A percentile compares a stretch with the other conserved stretches of the same genome.
Conservation (phyloP, 2,888 invertebrate genomes). For the Vanessa cardui region DNA sequence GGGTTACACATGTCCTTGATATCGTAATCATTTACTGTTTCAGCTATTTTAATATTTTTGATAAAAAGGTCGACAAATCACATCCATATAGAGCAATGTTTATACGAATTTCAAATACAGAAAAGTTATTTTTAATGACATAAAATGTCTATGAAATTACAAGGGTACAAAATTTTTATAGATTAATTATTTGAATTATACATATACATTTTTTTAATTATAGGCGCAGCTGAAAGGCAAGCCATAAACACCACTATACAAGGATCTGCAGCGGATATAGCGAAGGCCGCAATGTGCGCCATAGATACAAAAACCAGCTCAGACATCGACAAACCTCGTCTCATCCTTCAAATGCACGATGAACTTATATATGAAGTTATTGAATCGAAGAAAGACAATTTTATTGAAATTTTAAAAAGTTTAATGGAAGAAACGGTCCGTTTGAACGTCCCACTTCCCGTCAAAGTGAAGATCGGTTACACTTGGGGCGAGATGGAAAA, state of each 20-base stretch:
- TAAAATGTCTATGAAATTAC: too few species aligned
- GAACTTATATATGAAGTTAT: slow-evolving; percentile 97
- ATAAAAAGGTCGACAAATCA: too few species aligned
- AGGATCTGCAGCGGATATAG: slow-evolving; percentile 98
- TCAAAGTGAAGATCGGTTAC: slow-evolving; percentile 91
- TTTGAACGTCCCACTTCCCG: slow-evolving; percentile 91
- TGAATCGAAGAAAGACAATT: slow-evolving; percentile 76
- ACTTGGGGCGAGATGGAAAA: slow-evolving; percentile 88
- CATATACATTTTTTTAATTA: background rate
- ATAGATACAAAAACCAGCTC: slow-evolving; percentile 83
- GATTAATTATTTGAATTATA: too few species aligned
- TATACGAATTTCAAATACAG: too few species aligned
- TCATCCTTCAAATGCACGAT: slow-evolving; percentile 97
- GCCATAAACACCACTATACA: slow-evolving; percentile 98
- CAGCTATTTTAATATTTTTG: too few species aligned
- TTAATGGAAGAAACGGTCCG: slow-evolving; percentile 91
- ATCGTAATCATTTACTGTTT: too few species aligned
- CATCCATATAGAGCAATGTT: too few species aligned
- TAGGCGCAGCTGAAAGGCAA: slow-evolving; percentile 95
- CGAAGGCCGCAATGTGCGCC: slow-evolving; percentile 93
- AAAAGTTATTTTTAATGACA: too few species aligned
- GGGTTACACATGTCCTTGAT: too few species aligned
- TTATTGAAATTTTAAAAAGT: slow-evolving; percentile 85
- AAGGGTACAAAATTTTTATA: too few species aligned
- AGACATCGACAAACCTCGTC: slow-evolving; percentile 74